A percentile compares a stretch with the other conserved stretches of the same genome.
Evolutionary conservation across 2,888 invertebrate genomes (phyloP).

Genomic region (Mantis religiosa): DNA sequence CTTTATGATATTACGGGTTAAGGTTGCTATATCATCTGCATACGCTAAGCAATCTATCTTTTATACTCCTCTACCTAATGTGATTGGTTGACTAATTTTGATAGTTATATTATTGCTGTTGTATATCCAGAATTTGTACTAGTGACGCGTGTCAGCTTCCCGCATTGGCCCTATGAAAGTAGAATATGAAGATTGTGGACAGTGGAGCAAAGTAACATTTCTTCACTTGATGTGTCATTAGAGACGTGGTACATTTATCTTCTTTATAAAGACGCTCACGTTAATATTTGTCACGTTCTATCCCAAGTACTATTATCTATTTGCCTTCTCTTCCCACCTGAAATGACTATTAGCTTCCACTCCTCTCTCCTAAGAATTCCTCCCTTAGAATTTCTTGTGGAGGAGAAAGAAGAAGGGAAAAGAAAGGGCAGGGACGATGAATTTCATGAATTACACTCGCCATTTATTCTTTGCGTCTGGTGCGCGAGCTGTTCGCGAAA

Average conservation of each 20-base stretch:
- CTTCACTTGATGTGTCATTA: background rate
- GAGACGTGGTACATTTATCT: background rate
- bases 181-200: too few species aligned
- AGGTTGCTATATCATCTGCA: too few species aligned
- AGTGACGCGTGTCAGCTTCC: too few species aligned
- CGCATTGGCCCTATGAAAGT: too few species aligned
- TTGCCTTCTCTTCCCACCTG: background rate
- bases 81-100: too few species aligned
- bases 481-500: background rate
- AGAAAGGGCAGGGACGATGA: background rate
- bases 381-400: background rate
- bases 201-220: background rate
- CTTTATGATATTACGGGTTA: too few species aligned
- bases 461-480: constrained; percentile 17
- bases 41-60: too few species aligned
- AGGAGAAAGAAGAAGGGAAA: background rate
- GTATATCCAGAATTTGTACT: too few species aligned
- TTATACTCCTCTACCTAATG: too few species aligned
- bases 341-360: background rate
- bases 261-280: background rate
- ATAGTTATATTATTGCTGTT: too few species aligned
- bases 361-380: background rate
- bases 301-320: background rate
- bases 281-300: background rate
- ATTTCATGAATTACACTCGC: constrained; percentile 12